phyloP scores from a whole-genome alignment of 2,113 vertebrate genomes.

The Xenopus tropicalis region UCB_Xtro_10.0 CM004443.2:79624001-79624500 shows the following conservation, averaged over 20 bases:
- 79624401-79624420: too few species aligned
- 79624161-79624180: slow-evolving; percentile 3
- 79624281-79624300: too few species aligned
- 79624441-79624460: too few species aligned
- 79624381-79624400: too few species aligned
- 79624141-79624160: slow-evolving; percentile 2
- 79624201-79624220: background rate
- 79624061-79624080: background rate
- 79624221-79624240: slow-evolving; percentile 2
- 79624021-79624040: background rate
- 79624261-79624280: too few species aligned
- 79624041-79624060: background rate
- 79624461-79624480: background rate
- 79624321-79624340: too few species aligned
- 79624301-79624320: too few species aligned
- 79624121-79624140: slow-evolving; percentile 24
- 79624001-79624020: background rate
- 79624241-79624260: too few species aligned
- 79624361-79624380: too few species aligned
- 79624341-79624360: too few species aligned
- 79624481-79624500: background rate
- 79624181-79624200: slow-evolving; percentile 5
- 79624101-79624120: slow-evolving; percentile 17
- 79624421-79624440: too few species aligned
- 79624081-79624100: slow-evolving; percentile 19